phyloP scores from a whole-genome alignment of 2,888 invertebrate genomes.

The Willowsia nigromaculata region DNA sequence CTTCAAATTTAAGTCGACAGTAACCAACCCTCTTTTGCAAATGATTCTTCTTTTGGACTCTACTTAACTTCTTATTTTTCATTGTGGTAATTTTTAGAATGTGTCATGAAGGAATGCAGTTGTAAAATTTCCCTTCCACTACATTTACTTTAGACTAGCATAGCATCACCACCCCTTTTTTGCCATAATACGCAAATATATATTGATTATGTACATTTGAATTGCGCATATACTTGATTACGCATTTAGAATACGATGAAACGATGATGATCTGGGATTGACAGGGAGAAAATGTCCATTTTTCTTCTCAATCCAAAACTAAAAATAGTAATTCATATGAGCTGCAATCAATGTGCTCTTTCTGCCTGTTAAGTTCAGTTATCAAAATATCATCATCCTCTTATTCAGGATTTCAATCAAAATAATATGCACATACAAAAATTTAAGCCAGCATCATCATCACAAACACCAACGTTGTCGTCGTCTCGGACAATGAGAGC shows the following conservation, averaged over 20 bases:
- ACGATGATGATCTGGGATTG: conserved; percentile 58
- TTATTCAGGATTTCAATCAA: conserved; percentile 32
- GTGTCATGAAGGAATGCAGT: conserved; percentile 53
- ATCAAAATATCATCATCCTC: conserved; percentile 40
- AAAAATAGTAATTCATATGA: conserved; percentile 37
- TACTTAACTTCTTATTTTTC: background rate
- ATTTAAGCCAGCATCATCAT: conserved; percentile 40
- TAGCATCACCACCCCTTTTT: conserved; percentile 45
- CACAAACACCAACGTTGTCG: conserved; percentile 38
- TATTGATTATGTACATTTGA: background rate
- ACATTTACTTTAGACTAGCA: background rate
- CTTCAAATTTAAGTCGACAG: background rate
- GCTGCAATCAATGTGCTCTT: conserved; percentile 41
- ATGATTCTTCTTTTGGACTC: conserved; percentile 46
- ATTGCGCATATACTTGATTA: background rate
- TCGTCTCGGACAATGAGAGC: conserved; percentile 68
- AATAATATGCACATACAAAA: conserved; percentile 14
- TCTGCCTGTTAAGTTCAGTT: conserved; percentile 37
- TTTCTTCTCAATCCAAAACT: conserved; percentile 53
- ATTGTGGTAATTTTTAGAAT: conserved; percentile 62
- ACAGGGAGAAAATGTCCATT: conserved; percentile 69
- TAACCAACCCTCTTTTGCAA: conserved; percentile 56
- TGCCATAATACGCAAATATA: conserved; percentile 20
- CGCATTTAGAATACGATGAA: background rate
- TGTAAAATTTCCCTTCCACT: background rate